Base-by-base conservation (phyloP, 2,888 invertebrate species). In the Dascillus cervinus region DNA sequence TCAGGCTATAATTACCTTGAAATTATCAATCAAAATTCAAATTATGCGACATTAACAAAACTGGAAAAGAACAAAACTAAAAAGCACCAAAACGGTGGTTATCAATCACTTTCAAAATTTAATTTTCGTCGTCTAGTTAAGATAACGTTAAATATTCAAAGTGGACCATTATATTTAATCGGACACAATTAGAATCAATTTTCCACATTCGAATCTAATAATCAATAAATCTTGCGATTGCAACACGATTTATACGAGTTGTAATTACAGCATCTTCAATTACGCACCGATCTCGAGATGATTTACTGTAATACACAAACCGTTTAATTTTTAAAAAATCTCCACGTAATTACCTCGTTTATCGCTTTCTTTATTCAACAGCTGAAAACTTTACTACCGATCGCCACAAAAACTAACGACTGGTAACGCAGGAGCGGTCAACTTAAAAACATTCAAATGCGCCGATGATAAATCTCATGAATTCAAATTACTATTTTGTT, bases 141-240 rank as follows among this genome's bases (percentile, higher is more conserved):
- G n/a, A n/a, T n/a, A 13, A 19, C 25, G 34, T 39, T 34, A 39
- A 41, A 37, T 32, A 32, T 36, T 32, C n/a, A n/a, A 37, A 37
- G 35, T 33, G 37, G 40, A 26, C 34, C 43, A 43, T 45, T 43
- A 45, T 41, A 41, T 37, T 41, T 39, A 41, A 43, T 43, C 41
- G 39, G 26, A 34, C 41, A 43, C 43, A 44, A 47, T 49, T 49
- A 46, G 41, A 49, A 46, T 47, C 47, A 49, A 48, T 48, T 48
- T 48, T 46, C 43, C 19, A 14, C 33, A 34, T 34, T 35, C 36
- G 32, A 35, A 42, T 39, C 38, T 45, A 37, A 43, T 42, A 36
- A 39, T 26, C 34, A 24, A 46, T 47, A 47, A 44, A 48, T 44
- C 41, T 37, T 22, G 10, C 27, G 29, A 38, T 41, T 35, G 15